Evolutionary conservation across 2,797 vertebrate genomes (phyloP).

Genomic region (Stomatorhinus walkeri): DNA sequence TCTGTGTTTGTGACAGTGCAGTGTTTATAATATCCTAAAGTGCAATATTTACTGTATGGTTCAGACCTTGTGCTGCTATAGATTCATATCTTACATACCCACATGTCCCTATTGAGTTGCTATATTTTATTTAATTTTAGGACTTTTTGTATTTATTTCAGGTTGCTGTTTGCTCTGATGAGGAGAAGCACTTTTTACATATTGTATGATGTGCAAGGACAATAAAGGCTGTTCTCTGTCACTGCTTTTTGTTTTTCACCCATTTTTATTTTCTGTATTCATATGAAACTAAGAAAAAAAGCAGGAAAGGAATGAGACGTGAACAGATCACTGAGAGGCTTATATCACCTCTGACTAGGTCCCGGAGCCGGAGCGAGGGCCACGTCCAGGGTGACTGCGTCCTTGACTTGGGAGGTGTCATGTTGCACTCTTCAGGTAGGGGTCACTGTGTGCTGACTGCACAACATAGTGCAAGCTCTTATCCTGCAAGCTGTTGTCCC

Average conservation of each 20-base stretch:
- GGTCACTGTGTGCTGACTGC: not conserved
- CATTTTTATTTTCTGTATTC: not conserved
- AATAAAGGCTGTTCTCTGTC: not conserved
- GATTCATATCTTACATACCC: not conserved
- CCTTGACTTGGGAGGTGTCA: slow-evolving; percentile 61
- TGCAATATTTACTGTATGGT: not conserved
- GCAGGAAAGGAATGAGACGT: not conserved
- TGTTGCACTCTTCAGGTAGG: slow-evolving; percentile 72
- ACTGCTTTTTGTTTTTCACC: not conserved
- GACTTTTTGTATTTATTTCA: not conserved
- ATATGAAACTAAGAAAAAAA: not conserved
- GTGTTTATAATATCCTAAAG: not conserved
- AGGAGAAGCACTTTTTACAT: not conserved
- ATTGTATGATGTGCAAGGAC: not conserved
- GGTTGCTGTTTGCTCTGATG: not conserved
- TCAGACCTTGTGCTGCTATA: not conserved
- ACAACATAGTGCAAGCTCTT: not conserved
- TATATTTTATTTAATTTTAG: not conserved
- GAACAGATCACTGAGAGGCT: not conserved
- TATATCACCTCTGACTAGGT: slow-evolving; percentile 48
- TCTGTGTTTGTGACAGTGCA: not conserved
- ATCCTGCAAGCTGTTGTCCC: not conserved
- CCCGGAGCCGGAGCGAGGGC: slow-evolving; percentile 64
- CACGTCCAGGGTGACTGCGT: slow-evolving; percentile 77
- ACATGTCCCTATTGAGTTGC: not conserved